Evolutionary conservation across 2,113 vertebrate species (phyloP).

Genomic region (Paralichthys olivaceus): DNA sequence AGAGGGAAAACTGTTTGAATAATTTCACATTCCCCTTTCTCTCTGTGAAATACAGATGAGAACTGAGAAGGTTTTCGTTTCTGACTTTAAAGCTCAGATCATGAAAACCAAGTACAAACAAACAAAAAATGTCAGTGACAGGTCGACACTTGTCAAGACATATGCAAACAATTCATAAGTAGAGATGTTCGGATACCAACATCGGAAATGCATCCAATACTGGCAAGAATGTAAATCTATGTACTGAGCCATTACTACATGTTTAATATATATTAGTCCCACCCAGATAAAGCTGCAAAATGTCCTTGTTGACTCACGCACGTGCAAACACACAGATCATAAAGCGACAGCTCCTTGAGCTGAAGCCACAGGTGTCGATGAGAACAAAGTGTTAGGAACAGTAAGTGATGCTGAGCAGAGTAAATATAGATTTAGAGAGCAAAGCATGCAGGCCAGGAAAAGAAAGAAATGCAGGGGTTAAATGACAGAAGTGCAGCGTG

Average conservation of each 20-base stretch:
- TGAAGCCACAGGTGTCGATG: slow-evolving; percentile 55
- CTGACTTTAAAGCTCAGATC: neutral
- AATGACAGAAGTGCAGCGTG: neutral
- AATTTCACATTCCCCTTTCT: slow-evolving; percentile 37
- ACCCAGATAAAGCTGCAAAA: neutral
- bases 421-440: slow-evolving; percentile 45
- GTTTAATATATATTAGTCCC: too few species aligned
- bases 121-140: slow-evolving; percentile 17
- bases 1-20: slow-evolving; percentile 54
- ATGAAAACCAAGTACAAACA: neutral
- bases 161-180: slow-evolving; percentile 16
- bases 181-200: too few species aligned
- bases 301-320: slow-evolving; percentile 30
- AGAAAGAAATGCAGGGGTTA: slow-evolving; percentile 34
- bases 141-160: slow-evolving; percentile 31
- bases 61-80: neutral
- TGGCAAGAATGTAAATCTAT: too few species aligned
- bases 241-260: too few species aligned
- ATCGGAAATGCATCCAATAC: too few species aligned
- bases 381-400: slow-evolving; percentile 33
- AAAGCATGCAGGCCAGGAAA: slow-evolving; percentile 16
- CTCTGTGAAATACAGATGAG: slow-evolving; percentile 21
- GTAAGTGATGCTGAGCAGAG: slow-evolving; percentile 17
- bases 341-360: slow-evolving; percentile 10
- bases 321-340: slow-evolving; percentile 8